Base-by-base conservation (phyloP, 1,140 invertebrate species). In the Battus philenor region DNA sequence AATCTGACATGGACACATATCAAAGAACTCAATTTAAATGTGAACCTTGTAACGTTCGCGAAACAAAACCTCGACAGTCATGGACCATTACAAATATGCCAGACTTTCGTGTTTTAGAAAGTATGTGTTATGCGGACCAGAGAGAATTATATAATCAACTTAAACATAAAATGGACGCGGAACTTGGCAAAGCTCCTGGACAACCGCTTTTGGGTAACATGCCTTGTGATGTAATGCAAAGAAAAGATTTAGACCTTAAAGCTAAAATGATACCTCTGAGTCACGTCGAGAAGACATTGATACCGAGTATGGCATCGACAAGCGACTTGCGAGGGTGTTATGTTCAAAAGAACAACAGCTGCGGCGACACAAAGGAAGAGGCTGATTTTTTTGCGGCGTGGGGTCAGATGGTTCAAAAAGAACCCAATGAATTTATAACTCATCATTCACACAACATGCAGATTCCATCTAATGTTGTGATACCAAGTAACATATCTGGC, bases 371-470 rank as follows among this genome's bases (percentile, higher is more conserved):
- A 44, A 82, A 81, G 44, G 79, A 81, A 70, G 77, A 81, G 47
- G 43, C 55, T 41, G 75, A 79, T 80, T 83, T 83, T 82, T 86
- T 82, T 82, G 78, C 78, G 67, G 59, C 78, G 50, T 85, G 81
- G 81, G 78, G 81, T 75, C 80, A 82, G 78, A 82, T 85, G 70
- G 64, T 80, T 49, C 80, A 82, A 79, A 85, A 81, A 76, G 78
- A 85, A 76, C 61, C 74, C 68, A 80, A 59, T 52, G 74, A 84
- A 59, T 79, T 67, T 72, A 64, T 81, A 78, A 72, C 78, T 79
- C 76, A 84, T 80, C 80, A 77, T 51, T 59, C 59, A 67, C 78
- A 84, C 66, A 80, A 76, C 56, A 58, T 77, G 59, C 70, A 68
- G 53, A 63, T 75, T 44, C 61, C 77, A 50, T 63, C 70, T 45